Evolutionary conservation across 2,888 invertebrate species (phyloP), one percentile per base, ranked within the genome.

Genomic region (Dasypolia templi): DNA sequence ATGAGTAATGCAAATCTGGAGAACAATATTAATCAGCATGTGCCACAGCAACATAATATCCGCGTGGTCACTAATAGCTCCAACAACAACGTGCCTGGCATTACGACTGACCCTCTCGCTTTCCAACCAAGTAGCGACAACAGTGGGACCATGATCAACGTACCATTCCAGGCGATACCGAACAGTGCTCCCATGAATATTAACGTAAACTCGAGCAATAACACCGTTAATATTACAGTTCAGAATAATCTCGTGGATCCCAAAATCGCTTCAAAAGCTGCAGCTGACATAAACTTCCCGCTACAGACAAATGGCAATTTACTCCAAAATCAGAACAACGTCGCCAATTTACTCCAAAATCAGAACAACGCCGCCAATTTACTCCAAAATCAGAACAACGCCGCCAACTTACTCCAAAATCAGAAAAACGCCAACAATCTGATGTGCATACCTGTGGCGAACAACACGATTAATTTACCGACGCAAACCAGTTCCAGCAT

Each of bases 401-500:
- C n/a, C n/a, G n/a, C n/a, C 29, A 95, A 91, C 82, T 80, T 96
- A 71, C 82, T 95, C 67, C 94, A 92, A 89, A 95, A 92, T 86
- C 95, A 94, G 86, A 94, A 88, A 77, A 94, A 88, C 82, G 83
- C 91, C 67, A 93, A 91, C 71, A 95, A 92, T 79, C 93, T 96
- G 92, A 96, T 96, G 85, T 96, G 95, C 81, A 93, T 96, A 84
- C 96, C 96, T 49, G 95, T 95, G 39, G 94, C 93, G 73, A 95
- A 94, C 79, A 95, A 92, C 80, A 95, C 96, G 14, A 96, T 96
- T 32, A 96, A 94, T 86, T 90, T 96, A 79, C 96, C 96, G 32
- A 94, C 95, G 19, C 96, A 96, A 87, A 96, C 94, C 77, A 94
- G 95, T 85, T 94, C 97, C 51, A 97, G 97, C 87, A 97, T 97